Conservation (phyloP, 2,113 vertebrate genomes). For the Halichoerus grypus region DNA sequence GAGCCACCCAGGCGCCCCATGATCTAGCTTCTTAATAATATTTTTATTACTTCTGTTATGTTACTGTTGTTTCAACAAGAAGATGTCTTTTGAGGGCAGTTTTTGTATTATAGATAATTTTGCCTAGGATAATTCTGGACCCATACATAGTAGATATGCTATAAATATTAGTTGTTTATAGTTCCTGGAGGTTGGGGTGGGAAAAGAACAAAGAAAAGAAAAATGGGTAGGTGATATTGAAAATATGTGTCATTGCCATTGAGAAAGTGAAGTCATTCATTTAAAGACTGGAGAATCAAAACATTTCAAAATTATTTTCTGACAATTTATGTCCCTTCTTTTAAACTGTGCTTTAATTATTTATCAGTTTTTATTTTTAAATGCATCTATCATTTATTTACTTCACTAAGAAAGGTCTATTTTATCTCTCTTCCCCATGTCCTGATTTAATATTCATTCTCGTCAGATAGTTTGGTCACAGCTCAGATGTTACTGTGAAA, state of each 20-base stretch:
- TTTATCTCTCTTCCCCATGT: slow-evolving; percentile 44
- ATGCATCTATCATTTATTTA: slow-evolving; percentile 42
- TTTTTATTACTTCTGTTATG: neutral
- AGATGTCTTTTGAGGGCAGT: neutral
- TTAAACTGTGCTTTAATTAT: slow-evolving; percentile 51
- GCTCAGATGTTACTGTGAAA: neutral
- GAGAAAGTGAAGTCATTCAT: neutral
- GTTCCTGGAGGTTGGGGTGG: neutral
- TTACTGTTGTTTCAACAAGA: neutral
- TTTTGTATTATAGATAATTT: neutral
- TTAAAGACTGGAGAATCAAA: slow-evolving; percentile 37
- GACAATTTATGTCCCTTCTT: neutral
- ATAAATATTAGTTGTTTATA: neutral
- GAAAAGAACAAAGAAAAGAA: neutral
- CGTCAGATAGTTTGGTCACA: neutral
- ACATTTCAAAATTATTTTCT: slow-evolving; percentile 55
- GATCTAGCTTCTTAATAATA: neutral
- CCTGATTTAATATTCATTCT: slow-evolving; percentile 65
- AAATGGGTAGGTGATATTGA: neutral
- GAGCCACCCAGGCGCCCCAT: no score
- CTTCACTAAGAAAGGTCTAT: slow-evolving; percentile 34
- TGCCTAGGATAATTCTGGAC: neutral
- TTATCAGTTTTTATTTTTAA: slow-evolving; percentile 65
- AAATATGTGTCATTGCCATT: neutral
- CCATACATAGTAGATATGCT: neutral